Conservation (phyloP, 2,888 invertebrate species). For the Siphlonurus alternatus region DNA sequence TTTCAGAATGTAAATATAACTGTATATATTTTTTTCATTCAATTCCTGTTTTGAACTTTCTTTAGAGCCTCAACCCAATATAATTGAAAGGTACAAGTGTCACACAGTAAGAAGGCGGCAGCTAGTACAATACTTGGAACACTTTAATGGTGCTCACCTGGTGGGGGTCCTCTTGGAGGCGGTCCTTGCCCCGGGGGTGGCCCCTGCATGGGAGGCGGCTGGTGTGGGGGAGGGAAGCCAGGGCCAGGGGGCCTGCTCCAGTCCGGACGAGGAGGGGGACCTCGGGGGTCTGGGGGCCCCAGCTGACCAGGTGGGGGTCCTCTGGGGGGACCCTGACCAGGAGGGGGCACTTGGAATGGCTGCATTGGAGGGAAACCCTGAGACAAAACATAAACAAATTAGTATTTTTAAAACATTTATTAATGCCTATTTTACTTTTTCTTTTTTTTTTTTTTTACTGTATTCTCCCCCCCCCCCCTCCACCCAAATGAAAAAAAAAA, state of each 20-base stretch:
- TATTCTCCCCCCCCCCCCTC: too few species aligned
- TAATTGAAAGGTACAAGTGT: too few species aligned
- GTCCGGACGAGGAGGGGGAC: constrained; percentile 29
- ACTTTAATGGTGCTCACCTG: constrained; percentile 20
- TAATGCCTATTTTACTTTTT: too few species aligned
- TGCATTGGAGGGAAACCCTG: constrained; percentile 9
- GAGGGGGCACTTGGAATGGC: constrained; percentile 25
- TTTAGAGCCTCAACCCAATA: too few species aligned
- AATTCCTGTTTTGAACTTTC: too few species aligned
- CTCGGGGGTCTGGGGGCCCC: constrained; percentile 39
- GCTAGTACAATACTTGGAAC: not conserved
- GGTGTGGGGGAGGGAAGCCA: constrained; percentile 33
- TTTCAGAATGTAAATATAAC: too few species aligned
- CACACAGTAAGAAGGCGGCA: too few species aligned
- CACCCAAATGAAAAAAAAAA: too few species aligned
- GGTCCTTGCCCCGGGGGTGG: constrained; percentile 54
- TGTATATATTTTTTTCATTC: too few species aligned
- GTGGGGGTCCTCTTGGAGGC: constrained; percentile 41
- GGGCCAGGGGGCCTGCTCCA: constrained; percentile 6
- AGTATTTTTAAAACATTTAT: too few species aligned
- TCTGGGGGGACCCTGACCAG: constrained; percentile 34
- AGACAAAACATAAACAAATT: too few species aligned
- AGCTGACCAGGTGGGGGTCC: constrained; percentile 36
- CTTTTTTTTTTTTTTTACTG: too few species aligned
- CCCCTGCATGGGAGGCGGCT: constrained; percentile 35